Conservation (phyloP, 2,888 invertebrate species). For the Drosophila prostipennis region DNA sequence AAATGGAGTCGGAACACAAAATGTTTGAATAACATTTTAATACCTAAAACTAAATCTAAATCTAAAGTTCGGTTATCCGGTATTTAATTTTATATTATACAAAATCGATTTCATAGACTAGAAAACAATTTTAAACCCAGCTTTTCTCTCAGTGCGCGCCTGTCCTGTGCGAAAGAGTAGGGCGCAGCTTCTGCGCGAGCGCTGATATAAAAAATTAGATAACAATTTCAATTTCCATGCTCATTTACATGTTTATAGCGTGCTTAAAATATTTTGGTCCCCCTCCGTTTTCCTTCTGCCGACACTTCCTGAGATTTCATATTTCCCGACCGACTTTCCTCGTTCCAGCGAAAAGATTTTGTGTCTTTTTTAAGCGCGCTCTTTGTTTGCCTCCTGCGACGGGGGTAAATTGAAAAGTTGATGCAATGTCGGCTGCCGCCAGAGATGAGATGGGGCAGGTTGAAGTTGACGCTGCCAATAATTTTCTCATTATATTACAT, state of each 20-base stretch:
- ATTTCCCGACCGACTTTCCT: slow-evolving; percentile 17
- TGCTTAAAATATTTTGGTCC: slow-evolving; percentile 72
- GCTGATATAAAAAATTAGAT: slow-evolving; percentile 79
- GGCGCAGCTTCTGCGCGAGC: slow-evolving; percentile 58
- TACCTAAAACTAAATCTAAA: no score
- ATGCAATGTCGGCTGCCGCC: slow-evolving; percentile 55
- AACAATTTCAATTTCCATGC: slow-evolving; percentile 83
- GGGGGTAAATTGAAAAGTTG: slow-evolving; percentile 66
- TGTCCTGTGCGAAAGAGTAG: slow-evolving; percentile 15
- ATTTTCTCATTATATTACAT: slow-evolving; percentile 66
- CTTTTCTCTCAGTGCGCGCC: slow-evolving; percentile 2
- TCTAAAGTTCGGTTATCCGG: no score
- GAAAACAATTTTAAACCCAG: no score
- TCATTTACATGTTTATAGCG: slow-evolving; percentile 82
- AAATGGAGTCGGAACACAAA: not conserved
- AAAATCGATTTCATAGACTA: no score
- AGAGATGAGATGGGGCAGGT: slow-evolving; percentile 24
- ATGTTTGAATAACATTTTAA: no score
- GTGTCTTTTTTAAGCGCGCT: slow-evolving; percentile 67
- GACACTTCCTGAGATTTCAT: slow-evolving; percentile 59
- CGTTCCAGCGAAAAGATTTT: slow-evolving; percentile 53
- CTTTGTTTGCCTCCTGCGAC: slow-evolving; percentile 55
- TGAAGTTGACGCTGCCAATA: slow-evolving; percentile 56
- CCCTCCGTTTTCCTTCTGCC: slow-evolving; percentile 8
- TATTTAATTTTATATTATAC: no score